phyloP scores from a whole-genome alignment of 2,797 vertebrate species.

The Acanthiza pusilla region DNA sequence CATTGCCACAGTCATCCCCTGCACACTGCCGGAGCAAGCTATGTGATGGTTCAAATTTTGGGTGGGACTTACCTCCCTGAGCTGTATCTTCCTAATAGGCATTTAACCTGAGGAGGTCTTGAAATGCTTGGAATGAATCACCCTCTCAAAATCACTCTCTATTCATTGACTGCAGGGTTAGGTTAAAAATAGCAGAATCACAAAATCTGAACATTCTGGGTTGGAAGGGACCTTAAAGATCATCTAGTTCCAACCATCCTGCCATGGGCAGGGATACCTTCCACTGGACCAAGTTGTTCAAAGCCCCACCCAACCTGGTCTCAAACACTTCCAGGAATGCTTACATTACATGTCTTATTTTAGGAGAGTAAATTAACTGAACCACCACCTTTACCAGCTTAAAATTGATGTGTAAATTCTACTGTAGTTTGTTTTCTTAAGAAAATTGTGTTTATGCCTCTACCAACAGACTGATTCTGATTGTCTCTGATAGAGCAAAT shows the following conservation, averaged over 20 bases:
- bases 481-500: neutral
- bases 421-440: slow-evolving; percentile 22
- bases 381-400: neutral
- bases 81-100: neutral
- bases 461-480: neutral
- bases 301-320: neutral
- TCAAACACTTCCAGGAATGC: neutral
- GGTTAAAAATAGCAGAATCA: neutral
- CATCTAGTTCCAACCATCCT: neutral
- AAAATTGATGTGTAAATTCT: neutral
- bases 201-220: neutral
- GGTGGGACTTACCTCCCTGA: neutral
- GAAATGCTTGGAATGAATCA: neutral
- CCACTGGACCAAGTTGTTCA: neutral
- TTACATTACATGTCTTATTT: neutral
- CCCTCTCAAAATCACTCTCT: neutral
- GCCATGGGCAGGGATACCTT: neutral
- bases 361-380: neutral
- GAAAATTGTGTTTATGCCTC: neutral
- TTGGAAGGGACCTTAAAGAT: neutral
- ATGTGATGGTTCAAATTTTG: neutral
- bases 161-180: neutral
- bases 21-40: neutral
- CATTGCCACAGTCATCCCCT: neutral
- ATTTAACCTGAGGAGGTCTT: neutral